Conservation (phyloP, 2,113 vertebrate genomes). For the Mus spicilegus region DNA sequence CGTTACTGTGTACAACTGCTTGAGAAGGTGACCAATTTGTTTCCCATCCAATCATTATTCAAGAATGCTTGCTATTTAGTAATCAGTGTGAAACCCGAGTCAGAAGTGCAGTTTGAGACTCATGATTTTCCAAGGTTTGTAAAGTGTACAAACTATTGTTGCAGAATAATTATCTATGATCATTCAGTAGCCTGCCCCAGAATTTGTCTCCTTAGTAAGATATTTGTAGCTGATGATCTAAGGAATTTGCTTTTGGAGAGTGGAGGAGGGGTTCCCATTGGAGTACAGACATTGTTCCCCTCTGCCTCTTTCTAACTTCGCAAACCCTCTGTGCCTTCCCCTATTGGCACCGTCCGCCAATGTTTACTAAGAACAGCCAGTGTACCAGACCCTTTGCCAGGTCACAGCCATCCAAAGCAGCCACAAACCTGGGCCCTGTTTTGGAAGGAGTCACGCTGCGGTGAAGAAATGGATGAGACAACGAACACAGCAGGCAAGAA, state of each 20-base stretch:
- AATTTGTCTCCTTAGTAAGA: background rate
- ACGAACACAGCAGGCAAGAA: fast-evolving
- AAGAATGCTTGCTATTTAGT: background rate
- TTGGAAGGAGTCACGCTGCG: background rate
- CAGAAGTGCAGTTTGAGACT: background rate
- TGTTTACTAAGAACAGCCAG: background rate
- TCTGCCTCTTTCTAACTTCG: background rate
- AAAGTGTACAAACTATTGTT: background rate
- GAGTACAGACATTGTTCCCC: background rate
- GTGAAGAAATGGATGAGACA: background rate
- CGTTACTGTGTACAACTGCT: background rate
- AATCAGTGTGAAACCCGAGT: background rate
- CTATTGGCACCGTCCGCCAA: background rate
- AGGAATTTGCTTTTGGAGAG: background rate
- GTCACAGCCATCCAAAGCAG: background rate
- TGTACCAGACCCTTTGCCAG: background rate
- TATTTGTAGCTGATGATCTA: background rate
- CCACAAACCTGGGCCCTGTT: background rate
- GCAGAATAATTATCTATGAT: background rate
- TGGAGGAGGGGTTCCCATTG: background rate
- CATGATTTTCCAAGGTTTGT: background rate
- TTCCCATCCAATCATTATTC: background rate
- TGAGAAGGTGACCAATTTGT: background rate
- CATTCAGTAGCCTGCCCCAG: background rate
- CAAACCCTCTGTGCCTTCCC: background rate